A percentile compares a stretch with the other conserved stretches of the same genome.
These are phyloP conservation scores for Calcarius ornatus DNA, from an alignment of 2,113 vertebrate species.

Conservation along the genomic window DNA sequence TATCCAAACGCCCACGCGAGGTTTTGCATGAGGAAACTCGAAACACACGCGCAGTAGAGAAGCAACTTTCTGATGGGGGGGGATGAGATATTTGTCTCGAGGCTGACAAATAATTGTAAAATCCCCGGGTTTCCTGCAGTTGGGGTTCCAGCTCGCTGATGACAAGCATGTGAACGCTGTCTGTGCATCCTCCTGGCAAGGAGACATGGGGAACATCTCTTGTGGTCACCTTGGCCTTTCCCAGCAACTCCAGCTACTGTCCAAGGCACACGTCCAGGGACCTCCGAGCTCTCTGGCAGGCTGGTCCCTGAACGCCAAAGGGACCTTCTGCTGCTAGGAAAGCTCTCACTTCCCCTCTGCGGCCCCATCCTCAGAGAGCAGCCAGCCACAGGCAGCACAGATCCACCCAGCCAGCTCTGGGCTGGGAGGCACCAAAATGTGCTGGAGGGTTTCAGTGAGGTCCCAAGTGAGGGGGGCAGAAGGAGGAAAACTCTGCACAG, in stretches of 20 bases:
- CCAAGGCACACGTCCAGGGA: not conserved
- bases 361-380: not conserved
- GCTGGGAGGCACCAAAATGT: accelerated
- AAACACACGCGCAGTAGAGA: slow-evolving; percentile 38
- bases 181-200: not conserved
- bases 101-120: slow-evolving; percentile 1
- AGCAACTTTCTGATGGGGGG: not conserved
- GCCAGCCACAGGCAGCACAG: not conserved
- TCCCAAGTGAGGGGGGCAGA: not conserved
- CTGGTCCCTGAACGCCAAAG: not conserved
- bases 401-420: not conserved
- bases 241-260: not conserved
- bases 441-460: not conserved
- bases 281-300: not conserved
- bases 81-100: not conserved
- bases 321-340: not conserved
- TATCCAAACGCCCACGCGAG: slow-evolving; percentile 52
- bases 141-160: not conserved
- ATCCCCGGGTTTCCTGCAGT: not conserved
- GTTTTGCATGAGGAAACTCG: slow-evolving; percentile 59
- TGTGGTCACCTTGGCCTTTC: not conserved
- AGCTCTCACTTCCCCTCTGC: not conserved
- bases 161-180: accelerated
- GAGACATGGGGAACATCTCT: not conserved
- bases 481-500: not conserved